phyloP scores from a whole-genome alignment of 1,140 invertebrate species.

The Yoshiicerus persimilis region DNA sequence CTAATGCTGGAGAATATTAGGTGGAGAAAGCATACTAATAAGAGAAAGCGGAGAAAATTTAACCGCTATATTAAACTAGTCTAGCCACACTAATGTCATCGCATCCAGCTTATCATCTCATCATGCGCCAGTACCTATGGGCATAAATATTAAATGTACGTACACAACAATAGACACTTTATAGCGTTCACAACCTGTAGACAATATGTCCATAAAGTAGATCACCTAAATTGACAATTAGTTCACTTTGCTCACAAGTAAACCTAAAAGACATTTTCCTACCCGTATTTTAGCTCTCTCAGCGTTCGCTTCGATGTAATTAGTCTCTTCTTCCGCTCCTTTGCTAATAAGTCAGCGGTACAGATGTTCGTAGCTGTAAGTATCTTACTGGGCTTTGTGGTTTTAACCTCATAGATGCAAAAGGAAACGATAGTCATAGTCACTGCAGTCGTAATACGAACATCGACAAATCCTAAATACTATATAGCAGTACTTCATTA shows the following conservation, averaged over 20 bases:
- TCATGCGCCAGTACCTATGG: no score
- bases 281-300: not conserved
- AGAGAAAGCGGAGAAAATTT: not conserved
- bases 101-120: not conserved
- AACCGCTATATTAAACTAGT: not conserved
- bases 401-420: not conserved
- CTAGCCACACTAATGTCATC: not conserved
- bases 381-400: not conserved
- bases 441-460: no score
- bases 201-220: not conserved
- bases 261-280: not conserved
- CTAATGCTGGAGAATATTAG: not conserved
- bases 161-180: not conserved
- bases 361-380: not conserved
- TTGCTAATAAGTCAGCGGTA: not conserved
- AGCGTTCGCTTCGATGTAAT: not conserved
- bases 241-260: not conserved
- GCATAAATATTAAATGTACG: no score
- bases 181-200: no score
- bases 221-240: not conserved
- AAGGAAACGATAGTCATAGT: no score
- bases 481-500: no score
- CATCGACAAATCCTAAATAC: no score
- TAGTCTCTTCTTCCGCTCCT: not conserved
- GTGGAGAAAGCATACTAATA: not conserved